Base-by-base conservation (phyloP, 2,797 vertebrate species). In the Aplochiton taeniatus region DNA sequence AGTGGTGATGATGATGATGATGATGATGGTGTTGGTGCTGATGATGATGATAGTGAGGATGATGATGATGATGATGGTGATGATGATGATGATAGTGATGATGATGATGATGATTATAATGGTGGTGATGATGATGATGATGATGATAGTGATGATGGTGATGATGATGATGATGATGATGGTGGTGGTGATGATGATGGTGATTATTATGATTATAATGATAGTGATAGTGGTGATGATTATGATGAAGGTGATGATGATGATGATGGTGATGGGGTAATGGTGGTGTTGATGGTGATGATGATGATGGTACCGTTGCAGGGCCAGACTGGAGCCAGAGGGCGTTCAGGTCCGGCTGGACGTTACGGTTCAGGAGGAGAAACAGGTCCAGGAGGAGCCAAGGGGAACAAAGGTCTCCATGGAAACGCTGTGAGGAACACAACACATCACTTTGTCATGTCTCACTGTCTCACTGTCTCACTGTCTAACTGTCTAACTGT, bases 321-420 rank as follows among this genome's bases (percentile, higher is more conserved):
- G 93, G 93, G 92, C 46, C 69, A 78, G 1, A 8, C 62, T 10
- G 92, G 92, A 17, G 8, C 54, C 47, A 84, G 79, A 56, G 91
- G 82, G 65, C 58, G 51, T 4, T 71, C 82, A 0, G 91, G 92
- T 4, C 43, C 41, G 1, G 31, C 51, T 13, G 92, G 93, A 45
- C 72, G 13, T 0, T 92, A 92, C 1, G 92, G 92, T 61, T 74
- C 69, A 10, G 90, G 85, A 8, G 92, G 93, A 1, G 64, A 78
- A 43, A 88, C 86, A 0, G 93, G 93, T 42, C 6, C 68, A 58
- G 46, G 60, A 17, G 89, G 87, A 31, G 47, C 46, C 43, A 90
- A 88, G 70, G 92, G 90, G 49, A 78, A 84, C 19, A 90, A 80
- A 56, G 93, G 92, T 5, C 64, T 73, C 31, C 62, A 0, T 1